Base-by-base conservation (phyloP, 2,113 vertebrate genomes). In the Apteryx owenii region DNA sequence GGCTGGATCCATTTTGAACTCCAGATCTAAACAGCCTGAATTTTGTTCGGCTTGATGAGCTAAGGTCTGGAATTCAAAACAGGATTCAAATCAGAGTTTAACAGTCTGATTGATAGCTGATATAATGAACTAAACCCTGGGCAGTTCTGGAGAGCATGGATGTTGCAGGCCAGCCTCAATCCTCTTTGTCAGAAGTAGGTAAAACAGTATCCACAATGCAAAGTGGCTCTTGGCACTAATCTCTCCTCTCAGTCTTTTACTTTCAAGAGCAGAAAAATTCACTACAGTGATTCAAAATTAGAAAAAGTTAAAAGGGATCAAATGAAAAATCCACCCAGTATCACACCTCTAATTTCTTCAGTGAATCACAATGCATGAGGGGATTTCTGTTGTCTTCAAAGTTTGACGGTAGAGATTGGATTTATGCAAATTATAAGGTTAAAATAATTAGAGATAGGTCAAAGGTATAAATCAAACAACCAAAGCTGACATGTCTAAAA, bases 371-470 rank as follows among this genome's bases (percentile, higher is more conserved):
- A 90, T 84, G 81, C 93, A 50, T 78, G 75, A 69, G 75, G 88
- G 91, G 86, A 97, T 96, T 95, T 88, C 93, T 91, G 61, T 84
- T 38, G 36, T 38, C 36, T 38, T 38, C 36, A 38, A 38, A 38
- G 36, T 38, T 92, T 97, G 96, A 97, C 94, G 94, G 91, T 91
- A 95, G 77, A 94, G 94, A 97, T 97, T 97, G 96, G 96, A 97
- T 97, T 98, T 98, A 97, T 98, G 97, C 93, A 97, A 97, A 98
- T 97, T 82, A 66, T 96, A 95, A 97, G 90, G 95, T 97, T 97
- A 97, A 97, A 98, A 97, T 97, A 98, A 97, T 97, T 97, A 98
- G 78, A 96, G 84, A 95, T 96, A 97, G 97, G 96, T 96, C 90
- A 94, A 97, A 97, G 81, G 95, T 97, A 95, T 97, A 97, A 97